phyloP scores from a whole-genome alignment of 2,888 invertebrate species.

The Byasa hedistus region DNA sequence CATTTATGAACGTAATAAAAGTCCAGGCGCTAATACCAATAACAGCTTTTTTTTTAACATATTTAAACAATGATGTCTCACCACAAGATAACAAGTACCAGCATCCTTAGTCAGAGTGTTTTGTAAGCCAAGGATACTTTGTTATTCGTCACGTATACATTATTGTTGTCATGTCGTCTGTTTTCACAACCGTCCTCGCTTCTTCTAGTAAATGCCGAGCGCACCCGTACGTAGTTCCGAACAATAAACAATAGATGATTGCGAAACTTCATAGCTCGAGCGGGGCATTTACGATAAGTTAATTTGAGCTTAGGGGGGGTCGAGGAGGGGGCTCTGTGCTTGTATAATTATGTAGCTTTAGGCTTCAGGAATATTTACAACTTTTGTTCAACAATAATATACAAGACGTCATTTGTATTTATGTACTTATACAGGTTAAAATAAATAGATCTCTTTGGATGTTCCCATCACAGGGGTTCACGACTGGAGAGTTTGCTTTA shows the following conservation, averaged over 20 bases:
- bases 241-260: slow-evolving; percentile 62
- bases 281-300: slow-evolving; percentile 52
- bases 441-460: too few species aligned
- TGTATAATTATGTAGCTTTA: too few species aligned
- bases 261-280: slow-evolving; percentile 47
- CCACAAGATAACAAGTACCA: slow-evolving; percentile 8
- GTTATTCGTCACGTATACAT: slow-evolving; percentile 44
- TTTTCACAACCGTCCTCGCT: slow-evolving; percentile 51
- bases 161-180: slow-evolving; percentile 48
- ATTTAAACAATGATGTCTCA: slow-evolving; percentile 8
- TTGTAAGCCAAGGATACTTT: slow-evolving; percentile 48
- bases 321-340: slow-evolving; percentile 39
- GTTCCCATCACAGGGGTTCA: too few species aligned
- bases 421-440: too few species aligned
- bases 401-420: too few species aligned
- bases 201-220: slow-evolving; percentile 34
- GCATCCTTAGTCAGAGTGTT: slow-evolving; percentile 38
- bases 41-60: neutral
- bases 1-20: neutral
- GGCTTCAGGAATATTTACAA: too few species aligned
- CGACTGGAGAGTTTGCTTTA: too few species aligned
- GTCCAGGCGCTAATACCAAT: neutral
- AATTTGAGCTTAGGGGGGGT: slow-evolving; percentile 54
- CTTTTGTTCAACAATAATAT: too few species aligned
- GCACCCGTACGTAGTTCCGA: slow-evolving; percentile 29